Evolutionary conservation across 2,113 vertebrate genomes (phyloP).

Genomic region (crab-eating macaque (Macaca fascicularis)): DNA sequence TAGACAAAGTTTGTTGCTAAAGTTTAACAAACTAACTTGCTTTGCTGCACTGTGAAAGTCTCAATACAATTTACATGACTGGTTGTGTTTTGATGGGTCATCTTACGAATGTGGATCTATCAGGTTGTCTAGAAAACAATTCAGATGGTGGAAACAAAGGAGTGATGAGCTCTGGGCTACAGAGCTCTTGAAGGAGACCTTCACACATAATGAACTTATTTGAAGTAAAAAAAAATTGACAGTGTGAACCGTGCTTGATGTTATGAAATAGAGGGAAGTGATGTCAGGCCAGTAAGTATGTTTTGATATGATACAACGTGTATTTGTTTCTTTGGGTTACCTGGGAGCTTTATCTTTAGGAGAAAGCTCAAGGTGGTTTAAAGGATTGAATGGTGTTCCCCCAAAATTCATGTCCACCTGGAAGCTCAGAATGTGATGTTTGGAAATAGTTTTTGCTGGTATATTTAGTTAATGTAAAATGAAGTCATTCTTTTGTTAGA

Average conservation of each 20-base stretch:
- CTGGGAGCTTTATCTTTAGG: not conserved
- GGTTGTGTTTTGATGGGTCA: not conserved
- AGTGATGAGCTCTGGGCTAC: not conserved
- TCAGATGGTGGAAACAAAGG: not conserved
- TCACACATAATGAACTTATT: not conserved
- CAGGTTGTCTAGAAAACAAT: not conserved
- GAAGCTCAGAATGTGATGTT: not conserved
- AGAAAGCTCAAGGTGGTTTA: not conserved
- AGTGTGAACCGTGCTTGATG: not conserved
- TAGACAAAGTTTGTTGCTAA: not conserved
- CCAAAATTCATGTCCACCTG: not conserved
- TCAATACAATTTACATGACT: not conserved
- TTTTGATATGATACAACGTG: not conserved
- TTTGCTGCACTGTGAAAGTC: not conserved
- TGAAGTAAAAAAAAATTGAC: not conserved
- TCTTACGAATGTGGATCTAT: not conserved
- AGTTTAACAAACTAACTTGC: not conserved
- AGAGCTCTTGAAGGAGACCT: not conserved
- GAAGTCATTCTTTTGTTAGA: not conserved
- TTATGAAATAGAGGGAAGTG: not conserved
- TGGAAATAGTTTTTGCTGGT: not conserved
- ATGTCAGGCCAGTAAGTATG: not conserved
- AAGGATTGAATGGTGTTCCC: not conserved
- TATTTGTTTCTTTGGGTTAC: not conserved
- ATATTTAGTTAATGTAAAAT: not conserved